These are phyloP conservation scores for Oscheius onirici DNA, from an alignment of 2,888 invertebrate species.

Conservation along the genomic window DNA sequence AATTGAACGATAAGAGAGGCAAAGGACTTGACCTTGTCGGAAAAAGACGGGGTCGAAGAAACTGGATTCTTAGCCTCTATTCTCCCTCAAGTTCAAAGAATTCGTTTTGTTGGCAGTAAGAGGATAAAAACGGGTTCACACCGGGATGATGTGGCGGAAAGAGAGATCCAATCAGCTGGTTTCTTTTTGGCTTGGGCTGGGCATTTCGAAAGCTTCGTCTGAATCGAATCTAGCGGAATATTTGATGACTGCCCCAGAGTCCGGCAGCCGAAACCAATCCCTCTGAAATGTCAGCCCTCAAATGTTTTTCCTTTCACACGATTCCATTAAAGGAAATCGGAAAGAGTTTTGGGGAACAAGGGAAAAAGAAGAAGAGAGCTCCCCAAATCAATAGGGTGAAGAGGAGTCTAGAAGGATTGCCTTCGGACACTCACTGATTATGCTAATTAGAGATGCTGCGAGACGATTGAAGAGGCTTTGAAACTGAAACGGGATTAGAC, in stretches of 20 bases:
- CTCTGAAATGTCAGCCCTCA: background rate
- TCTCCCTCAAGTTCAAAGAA: background rate
- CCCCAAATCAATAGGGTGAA: conserved; percentile 33
- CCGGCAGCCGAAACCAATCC: conserved; percentile 1
- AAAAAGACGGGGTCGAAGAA: conserved; percentile 4
- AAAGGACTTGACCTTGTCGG: conserved; percentile 9
- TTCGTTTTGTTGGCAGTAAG: background rate
- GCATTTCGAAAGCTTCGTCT: background rate
- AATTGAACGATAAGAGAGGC: background rate
- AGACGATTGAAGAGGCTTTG: conserved; percentile 5
- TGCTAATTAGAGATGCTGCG: conserved; percentile 15
- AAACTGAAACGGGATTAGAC: conserved; percentile 11
- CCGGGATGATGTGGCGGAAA: background rate
- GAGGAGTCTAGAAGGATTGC: conserved; percentile 18
- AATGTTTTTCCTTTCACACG: conserved; percentile 13
- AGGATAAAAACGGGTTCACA: background rate
- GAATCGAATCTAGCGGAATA: background rate
- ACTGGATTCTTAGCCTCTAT: background rate
- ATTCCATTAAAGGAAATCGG: conserved; percentile 14
- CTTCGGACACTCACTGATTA: conserved; percentile 29
- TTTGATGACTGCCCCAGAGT: background rate
- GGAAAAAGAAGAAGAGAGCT: conserved; percentile 12
- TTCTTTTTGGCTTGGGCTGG: background rate
- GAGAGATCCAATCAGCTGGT: conserved; percentile 19
- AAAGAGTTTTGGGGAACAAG: conserved; percentile 6